phyloP scores from a whole-genome alignment of 2,113 vertebrate species.

The Campylomormyrus numenius region DNA sequence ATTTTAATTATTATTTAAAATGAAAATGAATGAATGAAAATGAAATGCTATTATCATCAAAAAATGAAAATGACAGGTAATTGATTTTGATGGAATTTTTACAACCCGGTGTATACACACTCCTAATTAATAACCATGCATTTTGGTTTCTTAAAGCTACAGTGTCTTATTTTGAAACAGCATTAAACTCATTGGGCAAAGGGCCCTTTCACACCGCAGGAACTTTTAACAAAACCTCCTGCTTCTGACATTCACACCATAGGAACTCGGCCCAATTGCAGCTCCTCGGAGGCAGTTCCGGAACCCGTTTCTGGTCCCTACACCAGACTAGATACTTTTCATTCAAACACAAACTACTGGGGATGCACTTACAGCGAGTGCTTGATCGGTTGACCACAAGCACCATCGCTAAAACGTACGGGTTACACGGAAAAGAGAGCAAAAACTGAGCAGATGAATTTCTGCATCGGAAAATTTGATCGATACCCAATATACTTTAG shows the following conservation, averaged over 20 bases:
- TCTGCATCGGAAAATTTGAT: neutral
- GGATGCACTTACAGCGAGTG: neutral
- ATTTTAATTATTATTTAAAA: neutral
- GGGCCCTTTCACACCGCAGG: neutral
- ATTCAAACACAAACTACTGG: neutral
- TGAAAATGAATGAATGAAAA: neutral
- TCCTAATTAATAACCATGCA: neutral
- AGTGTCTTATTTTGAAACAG: neutral
- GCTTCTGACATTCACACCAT: neutral
- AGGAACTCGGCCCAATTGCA: neutral
- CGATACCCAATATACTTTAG: neutral
- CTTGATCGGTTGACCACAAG: neutral
- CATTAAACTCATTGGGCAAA: neutral
- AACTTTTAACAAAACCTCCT: neutral
- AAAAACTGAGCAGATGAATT: neutral
- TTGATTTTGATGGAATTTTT: neutral
- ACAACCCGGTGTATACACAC: neutral
- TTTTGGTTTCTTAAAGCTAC: neutral
- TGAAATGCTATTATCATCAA: neutral
- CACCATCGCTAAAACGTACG: neutral
- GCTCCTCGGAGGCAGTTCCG: neutral
- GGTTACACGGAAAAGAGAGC: neutral
- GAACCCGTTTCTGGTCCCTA: neutral
- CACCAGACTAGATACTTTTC: neutral
- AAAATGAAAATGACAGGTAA: neutral